These are phyloP conservation scores for Pyrrhosoma nymphula DNA, from an alignment of 2,888 invertebrate genomes.

Conservation along the genomic window DNA sequence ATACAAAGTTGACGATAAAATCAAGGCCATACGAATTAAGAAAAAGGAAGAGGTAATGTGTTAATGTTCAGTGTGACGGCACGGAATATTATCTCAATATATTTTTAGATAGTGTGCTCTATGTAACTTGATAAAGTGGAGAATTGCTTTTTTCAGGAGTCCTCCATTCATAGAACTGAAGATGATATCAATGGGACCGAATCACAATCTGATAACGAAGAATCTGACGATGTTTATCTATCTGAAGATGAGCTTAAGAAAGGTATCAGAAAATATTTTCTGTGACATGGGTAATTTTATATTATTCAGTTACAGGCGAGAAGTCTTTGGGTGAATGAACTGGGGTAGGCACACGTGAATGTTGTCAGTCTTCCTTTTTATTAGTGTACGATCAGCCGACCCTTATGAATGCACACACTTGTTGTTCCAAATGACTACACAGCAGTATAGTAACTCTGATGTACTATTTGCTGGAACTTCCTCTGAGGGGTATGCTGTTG, in stretches of 20 bases:
- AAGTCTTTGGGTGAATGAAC: not conserved
- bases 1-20: constrained; percentile 91
- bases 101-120: no score
- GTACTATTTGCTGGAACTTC: no score
- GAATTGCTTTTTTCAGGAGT: not conserved
- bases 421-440: no score
- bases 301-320: not conserved
- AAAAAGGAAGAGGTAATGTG: constrained; percentile 79
- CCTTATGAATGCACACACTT: no score
- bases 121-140: not conserved
- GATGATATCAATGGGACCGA: constrained; percentile 70
- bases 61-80: not conserved
- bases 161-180: not conserved
- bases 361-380: no score
- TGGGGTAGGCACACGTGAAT: not conserved
- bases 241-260: constrained; percentile 89
- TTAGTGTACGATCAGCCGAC: no score
- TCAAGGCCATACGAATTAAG: constrained; percentile 82
- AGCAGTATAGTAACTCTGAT: no score
- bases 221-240: constrained; percentile 80
- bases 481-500: no score
- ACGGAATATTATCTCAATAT: no score
- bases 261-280: constrained; percentile 73
- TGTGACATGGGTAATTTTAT: not conserved
- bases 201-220: constrained; percentile 59